Percentiles rank a stretch among this genome's conserved stretches.
Conservation (phyloP, 2,797 vertebrate genomes). For the Cygnus olor region DNA sequence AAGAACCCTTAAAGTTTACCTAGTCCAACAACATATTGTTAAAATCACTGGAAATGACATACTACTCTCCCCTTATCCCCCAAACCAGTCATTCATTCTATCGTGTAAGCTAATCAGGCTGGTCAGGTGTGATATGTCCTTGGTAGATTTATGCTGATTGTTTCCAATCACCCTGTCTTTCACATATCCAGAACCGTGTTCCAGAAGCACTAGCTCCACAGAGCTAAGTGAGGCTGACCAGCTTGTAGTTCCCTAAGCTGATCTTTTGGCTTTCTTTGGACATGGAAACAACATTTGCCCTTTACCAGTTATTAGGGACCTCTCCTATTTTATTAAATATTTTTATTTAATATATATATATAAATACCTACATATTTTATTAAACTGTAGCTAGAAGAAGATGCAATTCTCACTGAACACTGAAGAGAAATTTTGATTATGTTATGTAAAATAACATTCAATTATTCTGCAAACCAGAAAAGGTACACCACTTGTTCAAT, state of each 20-base stretch:
- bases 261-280: not conserved
- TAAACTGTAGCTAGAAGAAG: not conserved
- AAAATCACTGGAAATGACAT: not conserved
- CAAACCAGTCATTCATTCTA: not conserved
- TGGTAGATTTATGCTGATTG: not conserved
- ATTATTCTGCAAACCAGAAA: not conserved
- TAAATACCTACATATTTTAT: not conserved
- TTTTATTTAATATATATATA: too few relatives aligned
- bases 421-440: not conserved
- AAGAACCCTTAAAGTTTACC: not conserved
- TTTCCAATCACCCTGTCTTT: not conserved
- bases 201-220: not conserved
- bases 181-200: not conserved
- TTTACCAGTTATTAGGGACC: not conserved
- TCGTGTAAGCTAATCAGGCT: not conserved
- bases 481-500: not conserved
- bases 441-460: not conserved
- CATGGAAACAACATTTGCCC: not conserved
- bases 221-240: not conserved
- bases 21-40: not conserved
- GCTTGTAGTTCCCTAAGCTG: too few relatives aligned
- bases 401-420: not conserved
- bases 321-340: too few relatives aligned
- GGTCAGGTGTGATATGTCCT: too few relatives aligned
- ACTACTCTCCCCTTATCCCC: not conserved